Evolutionary conservation across 2,797 vertebrate species (phyloP), one percentile per base, ranked within the genome.

Genomic region (Salarias fasciatus): DNA sequence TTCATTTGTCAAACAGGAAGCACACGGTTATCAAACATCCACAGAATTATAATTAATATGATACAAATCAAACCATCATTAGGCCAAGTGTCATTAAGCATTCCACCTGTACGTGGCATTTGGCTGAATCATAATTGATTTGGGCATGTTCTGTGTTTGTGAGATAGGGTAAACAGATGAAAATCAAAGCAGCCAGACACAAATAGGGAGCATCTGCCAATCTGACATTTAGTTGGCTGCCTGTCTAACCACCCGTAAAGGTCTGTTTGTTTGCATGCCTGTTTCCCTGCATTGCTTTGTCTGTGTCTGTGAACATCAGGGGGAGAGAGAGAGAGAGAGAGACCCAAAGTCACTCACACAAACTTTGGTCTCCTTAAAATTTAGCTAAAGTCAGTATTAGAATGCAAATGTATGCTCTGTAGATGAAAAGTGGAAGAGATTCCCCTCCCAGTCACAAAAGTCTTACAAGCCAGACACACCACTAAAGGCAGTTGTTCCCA

Each of bases 201-300:
- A 52, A 48, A 60, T 64, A 78, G 53, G 66, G 55, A 75, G 65
- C 55, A 61, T 82, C 76, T 72, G 69, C 62, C 80, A 84, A 67
- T 70, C 63, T 93, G 91, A 87, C 89, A 89, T 91, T 91, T 89
- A 75, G 71, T 69, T 53, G 69, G 59, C 71, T 77, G 56, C 8
- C 42, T 14, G 70, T 80, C 59, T 73, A 68, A 64, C 70, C 68
- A 53, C 33, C 69, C 44, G 36, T 37, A 85, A 86, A 89, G 69
- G 72, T 72, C 68, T 82, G 68, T 80, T 82, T 81, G 53, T 85
- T 69, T 77, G 61, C 56, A 54, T 64, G 69, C 51, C 33, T 43
- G 12, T 77, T 72, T 71, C 63, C 63, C 42, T 58, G 57, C 57
- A 50, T 36, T 51, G 47, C 63, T 46, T 53, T 70, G 60, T 30